Base-by-base conservation (phyloP, 2,797 vertebrate species). In the Acanthurus lineatus region DNA sequence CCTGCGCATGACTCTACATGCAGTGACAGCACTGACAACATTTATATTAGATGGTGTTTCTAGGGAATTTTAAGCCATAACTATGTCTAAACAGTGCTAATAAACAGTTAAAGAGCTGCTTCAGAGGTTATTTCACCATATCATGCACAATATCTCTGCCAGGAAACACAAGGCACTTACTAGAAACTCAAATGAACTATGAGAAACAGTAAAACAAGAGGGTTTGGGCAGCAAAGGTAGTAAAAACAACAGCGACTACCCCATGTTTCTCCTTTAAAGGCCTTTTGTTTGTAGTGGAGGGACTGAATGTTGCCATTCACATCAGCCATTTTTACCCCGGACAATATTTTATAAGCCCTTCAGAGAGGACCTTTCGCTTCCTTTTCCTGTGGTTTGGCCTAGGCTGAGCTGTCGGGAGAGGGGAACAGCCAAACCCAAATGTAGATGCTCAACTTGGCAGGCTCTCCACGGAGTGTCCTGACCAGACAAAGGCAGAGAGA, bases 371-470 rank as follows among this genome's bases (percentile, higher is more conserved):
- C 86, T 90, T 87, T 88, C 69, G 88, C 94, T 96, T 96, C 95
- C 95, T 95, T 94, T 96, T 95, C 95, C 95, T 95, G 94, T 94
- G 95, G 95, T 94, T 94, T 95, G 91, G 87, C 86, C 70, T 48
- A 44, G 86, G 86, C 86, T 64, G 73, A 88, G 90, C 92, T 88
- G 91, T 91, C 87, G 84, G 89, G 88, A 89, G 88, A 91, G 89
- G 87, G 88, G 93, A 93, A 90, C 93, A 91, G 94, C 95, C 95
- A 96, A 96, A 95, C 93, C 95, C 93, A 94, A 94, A 94, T 94
- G 94, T 95, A 93, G 94, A 95, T 92, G 91, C 94, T 93, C 91
- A 91, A 82, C 89, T 94, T 95, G 93, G 92, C 91, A 90, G 84
- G 58, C 84, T 83, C 88, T 82, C 81, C 77, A 86, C 71, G 52